These are phyloP conservation scores for Cephalotes varians DNA, from an alignment of 2,888 invertebrate species.

Conservation along the genomic window DNA sequence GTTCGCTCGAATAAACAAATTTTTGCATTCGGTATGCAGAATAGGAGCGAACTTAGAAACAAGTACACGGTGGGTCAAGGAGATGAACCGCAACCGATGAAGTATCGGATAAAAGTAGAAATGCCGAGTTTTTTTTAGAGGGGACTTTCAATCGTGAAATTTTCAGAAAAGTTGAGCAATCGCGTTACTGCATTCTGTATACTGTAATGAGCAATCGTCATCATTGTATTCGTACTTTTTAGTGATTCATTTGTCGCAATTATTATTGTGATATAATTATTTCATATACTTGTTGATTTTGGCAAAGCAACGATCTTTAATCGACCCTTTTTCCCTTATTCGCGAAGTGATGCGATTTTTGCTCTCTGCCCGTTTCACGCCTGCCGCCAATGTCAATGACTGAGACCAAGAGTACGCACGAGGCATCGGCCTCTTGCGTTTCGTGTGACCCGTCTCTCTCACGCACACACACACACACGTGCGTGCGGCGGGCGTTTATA, in stretches of 20 bases:
- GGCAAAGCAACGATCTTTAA: neutral
- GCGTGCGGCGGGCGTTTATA: slow-evolving; percentile 65
- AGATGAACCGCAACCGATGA: neutral
- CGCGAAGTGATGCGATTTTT: neutral
- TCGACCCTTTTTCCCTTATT: neutral
- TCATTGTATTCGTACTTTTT: neutral
- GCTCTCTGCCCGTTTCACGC: neutral
- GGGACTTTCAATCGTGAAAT: neutral
- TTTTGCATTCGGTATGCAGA: neutral
- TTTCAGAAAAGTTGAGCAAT: neutral
- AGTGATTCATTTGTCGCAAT: neutral
- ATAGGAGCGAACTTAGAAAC: neutral
- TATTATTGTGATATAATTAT: neutral
- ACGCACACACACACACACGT: slow-evolving; percentile 39
- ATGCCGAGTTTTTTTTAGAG: neutral
- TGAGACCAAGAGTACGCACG: slow-evolving; percentile 26
- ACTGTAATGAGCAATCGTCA: neutral
- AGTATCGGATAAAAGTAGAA: neutral
- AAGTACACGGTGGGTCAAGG: neutral
- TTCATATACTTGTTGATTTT: neutral
- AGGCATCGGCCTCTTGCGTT: slow-evolving; percentile 31
- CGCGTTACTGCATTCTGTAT: neutral
- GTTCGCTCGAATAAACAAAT: slow-evolving; percentile 6
- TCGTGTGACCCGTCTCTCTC: slow-evolving; percentile 17
- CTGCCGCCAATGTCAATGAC: slow-evolving; percentile 38